Evolutionary conservation across 2,888 invertebrate genomes (phyloP).

Genomic region (Dasypogon diadema): DNA sequence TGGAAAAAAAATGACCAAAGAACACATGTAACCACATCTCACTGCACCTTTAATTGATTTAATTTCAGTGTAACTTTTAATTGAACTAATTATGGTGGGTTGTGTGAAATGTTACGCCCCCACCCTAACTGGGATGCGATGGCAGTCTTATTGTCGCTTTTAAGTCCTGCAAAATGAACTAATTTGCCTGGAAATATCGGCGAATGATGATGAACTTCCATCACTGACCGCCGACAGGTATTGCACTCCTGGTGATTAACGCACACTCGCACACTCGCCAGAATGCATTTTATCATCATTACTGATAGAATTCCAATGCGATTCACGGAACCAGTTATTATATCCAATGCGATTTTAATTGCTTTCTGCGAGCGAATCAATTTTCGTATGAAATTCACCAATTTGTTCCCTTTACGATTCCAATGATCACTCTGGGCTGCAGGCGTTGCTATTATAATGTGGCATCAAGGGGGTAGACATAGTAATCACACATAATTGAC

Average conservation of each 20-base stretch:
- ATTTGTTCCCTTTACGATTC: slow-evolving; percentile 32
- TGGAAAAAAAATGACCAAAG: neutral
- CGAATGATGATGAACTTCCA: slow-evolving; percentile 23
- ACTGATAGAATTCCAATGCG: slow-evolving; percentile 42
- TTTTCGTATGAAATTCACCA: slow-evolving; percentile 36
- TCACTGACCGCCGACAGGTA: slow-evolving; percentile 18
- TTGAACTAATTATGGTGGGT: slow-evolving; percentile 21
- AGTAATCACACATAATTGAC: slow-evolving; percentile 14
- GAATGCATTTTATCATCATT: slow-evolving; percentile 37
- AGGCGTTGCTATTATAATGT: neutral
- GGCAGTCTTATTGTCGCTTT: neutral
- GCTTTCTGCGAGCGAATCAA: slow-evolving; percentile 28
- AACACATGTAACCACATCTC: neutral
- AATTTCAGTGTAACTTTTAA: slow-evolving; percentile 44
- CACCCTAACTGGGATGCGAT: neutral
- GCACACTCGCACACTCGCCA: slow-evolving; percentile 12
- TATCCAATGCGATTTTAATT: slow-evolving; percentile 41
- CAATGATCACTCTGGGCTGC: slow-evolving; percentile 6
- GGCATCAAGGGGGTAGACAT: neutral
- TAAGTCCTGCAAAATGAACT: neutral
- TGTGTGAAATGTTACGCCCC: slow-evolving; percentile 3
- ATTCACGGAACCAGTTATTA: slow-evolving; percentile 16
- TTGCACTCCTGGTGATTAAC: slow-evolving; percentile 38
- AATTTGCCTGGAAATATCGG: neutral
- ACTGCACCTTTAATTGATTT: slow-evolving; percentile 34